A percentile compares a stretch with the other conserved stretches of the same genome.
Evolutionary conservation across 2,797 vertebrate species (phyloP).

Genomic region (Poecilia wingei): DNA sequence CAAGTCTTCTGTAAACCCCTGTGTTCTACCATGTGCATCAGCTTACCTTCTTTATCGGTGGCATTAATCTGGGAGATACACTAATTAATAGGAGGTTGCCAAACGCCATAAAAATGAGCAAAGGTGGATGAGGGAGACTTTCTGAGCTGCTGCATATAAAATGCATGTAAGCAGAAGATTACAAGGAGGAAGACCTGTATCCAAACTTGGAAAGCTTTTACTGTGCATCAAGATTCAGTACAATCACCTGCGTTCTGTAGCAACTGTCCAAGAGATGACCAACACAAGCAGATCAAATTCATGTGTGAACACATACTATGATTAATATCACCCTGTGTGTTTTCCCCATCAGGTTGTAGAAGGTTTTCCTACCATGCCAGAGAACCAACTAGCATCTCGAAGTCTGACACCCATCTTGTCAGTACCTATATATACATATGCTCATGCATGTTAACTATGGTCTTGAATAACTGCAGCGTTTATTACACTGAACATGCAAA

Average conservation of each 20-base stretch:
- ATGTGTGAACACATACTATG: conserved; percentile 23
- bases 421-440: conserved; percentile 25
- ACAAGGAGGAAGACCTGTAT: conserved; percentile 1
- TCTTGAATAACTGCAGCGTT: conserved; percentile 43
- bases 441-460: conserved; percentile 72
- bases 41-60: conserved; percentile 67
- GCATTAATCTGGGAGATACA: conserved; percentile 71
- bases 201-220: neutral
- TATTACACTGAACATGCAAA: conserved; percentile 49
- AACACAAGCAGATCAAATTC: neutral
- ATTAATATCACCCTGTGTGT: conserved; percentile 31
- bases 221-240: conserved; percentile 1
- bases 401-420: conserved; percentile 62
- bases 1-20: conserved; percentile 48
- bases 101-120: conserved; percentile 51
- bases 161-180: conserved; percentile 7
- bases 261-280: conserved; percentile 18
- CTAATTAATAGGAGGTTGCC: conserved; percentile 71
- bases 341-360: conserved; percentile 40
- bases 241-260: neutral
- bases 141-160: conserved; percentile 15
- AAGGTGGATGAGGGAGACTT: conserved; percentile 38
- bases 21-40: conserved; percentile 48
- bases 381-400: conserved; percentile 68
- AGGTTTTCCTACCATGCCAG: conserved; percentile 45